Evolutionary conservation across 2,113 vertebrate genomes (phyloP).

Genomic region (Talpa occidentalis): DNA sequence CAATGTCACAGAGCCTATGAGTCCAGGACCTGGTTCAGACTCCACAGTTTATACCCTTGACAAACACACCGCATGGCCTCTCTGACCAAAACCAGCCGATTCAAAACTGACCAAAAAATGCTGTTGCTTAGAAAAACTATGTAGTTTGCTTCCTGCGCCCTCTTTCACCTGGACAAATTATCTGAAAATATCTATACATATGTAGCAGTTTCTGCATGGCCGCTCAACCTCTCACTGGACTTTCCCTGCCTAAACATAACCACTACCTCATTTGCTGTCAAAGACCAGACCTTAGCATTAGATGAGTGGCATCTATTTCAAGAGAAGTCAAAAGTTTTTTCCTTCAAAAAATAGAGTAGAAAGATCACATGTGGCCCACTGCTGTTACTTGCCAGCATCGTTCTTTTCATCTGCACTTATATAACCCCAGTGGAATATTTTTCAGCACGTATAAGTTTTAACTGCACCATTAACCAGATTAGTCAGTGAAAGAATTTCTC

Average conservation of each 20-base stretch:
- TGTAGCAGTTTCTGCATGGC: background rate
- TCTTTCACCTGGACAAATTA: background rate
- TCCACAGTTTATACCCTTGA: background rate
- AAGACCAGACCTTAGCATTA: background rate
- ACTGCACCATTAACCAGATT: slow-evolving; percentile 51
- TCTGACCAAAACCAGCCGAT: background rate
- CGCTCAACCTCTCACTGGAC: background rate
- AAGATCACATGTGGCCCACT: background rate
- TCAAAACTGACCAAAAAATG: background rate
- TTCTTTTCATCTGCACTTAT: background rate
- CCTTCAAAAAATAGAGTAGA: background rate
- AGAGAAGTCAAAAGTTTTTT: background rate
- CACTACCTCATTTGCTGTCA: background rate
- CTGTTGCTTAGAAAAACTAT: background rate
- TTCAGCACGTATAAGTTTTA: background rate
- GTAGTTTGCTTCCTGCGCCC: background rate
- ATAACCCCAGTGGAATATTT: background rate
- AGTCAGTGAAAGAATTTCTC: slow-evolving; percentile 20
- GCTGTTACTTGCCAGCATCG: background rate
- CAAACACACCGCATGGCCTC: background rate
- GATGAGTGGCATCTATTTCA: background rate
- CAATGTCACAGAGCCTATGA: background rate
- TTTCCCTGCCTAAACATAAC: background rate
- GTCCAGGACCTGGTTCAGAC: background rate
- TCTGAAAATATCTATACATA: background rate